Base-by-base conservation (phyloP, 2,888 invertebrate species). In the Euproctis similis region DNA sequence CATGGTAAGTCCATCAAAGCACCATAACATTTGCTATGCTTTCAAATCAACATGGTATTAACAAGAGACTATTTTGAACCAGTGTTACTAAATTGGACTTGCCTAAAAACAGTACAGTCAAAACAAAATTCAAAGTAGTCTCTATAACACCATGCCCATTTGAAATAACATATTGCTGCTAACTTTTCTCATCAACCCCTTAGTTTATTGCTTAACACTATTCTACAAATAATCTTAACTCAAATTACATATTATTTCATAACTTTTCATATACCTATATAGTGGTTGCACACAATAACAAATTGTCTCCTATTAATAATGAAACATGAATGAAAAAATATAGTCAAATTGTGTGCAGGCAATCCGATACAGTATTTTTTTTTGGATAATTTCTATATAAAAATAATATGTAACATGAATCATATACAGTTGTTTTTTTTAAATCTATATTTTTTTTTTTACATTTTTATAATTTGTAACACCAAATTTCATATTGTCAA, bases 401-500 rank as follows among this genome's bases (percentile, higher is more conserved):
- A 59, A 59, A 61, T 44, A 54, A 55, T 56, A 59, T 58, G 57
- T 58, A 60, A 51, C 50, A 34, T 53, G 61, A 62, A 65, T 54
- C 52, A 24, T 37, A 33, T 41, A n/a, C n/a, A 36, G 43, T 45
- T 45, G 44, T 31, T 38, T 47, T 46, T 44, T n/a, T n/a, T n/a
- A n/a, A n/a, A n/a, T n/a, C 20, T 24, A 36, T 33, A 31, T 68
- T 72, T 74, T 75, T 75, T 74, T 66, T 56, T 69, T 70, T 73
- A 14, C 14, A 4, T 70, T 74, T 66, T 56, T 53, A 43, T 45
- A 59, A 65, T 69, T 75, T 67, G 59, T 54, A 64, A 59, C 50
- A 64, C 62, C 68, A 65, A 68, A 77, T 75, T 74, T 68, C 72
- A 67, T 74, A 75, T 69, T 69, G 68, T 76, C 69, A 52, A 66